A percentile compares a stretch with the other conserved stretches of the same genome.
phyloP scores from a whole-genome alignment of 2,113 vertebrate genomes.

The Aegotheles bennettii region DNA sequence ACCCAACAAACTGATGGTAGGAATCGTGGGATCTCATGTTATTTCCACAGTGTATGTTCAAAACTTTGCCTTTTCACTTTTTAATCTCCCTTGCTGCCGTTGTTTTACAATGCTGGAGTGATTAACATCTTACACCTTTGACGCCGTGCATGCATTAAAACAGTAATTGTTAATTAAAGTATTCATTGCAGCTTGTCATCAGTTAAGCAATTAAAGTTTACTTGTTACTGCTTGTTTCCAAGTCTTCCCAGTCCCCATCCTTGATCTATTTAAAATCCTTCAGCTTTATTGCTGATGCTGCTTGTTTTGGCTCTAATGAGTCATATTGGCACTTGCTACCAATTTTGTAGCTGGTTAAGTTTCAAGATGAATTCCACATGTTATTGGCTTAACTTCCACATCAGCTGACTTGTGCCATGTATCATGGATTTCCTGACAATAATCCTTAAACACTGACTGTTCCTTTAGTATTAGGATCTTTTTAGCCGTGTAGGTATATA shows the following conservation, averaged over 20 bases:
- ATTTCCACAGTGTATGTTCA: neutral
- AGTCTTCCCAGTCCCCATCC: neutral
- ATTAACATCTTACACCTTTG: neutral
- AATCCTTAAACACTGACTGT: neutral
- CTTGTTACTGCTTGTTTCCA: conserved; percentile 4
- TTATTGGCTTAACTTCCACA: neutral
- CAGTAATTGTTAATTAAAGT: conserved; percentile 15
- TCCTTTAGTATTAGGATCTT: neutral
- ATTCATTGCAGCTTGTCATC: conserved; percentile 33
- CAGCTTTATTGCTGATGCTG: neutral
- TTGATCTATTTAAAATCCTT: neutral
- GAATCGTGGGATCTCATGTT: neutral
- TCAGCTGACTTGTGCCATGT: neutral
- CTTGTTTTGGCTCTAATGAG: neutral
- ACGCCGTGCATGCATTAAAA: neutral
- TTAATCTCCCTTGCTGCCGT: neutral
- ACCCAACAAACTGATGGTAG: neutral
- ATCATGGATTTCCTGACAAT: neutral
- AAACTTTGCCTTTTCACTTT: neutral
- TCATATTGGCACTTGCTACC: neutral
- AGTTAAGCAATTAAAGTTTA: conserved; percentile 5
- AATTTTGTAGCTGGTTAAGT: neutral
- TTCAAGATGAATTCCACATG: neutral
- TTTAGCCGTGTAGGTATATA: neutral
- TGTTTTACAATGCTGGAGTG: neutral